Evolutionary conservation across 2,113 vertebrate species (phyloP).

Genomic region (Dendrocopos noguchii): DNA sequence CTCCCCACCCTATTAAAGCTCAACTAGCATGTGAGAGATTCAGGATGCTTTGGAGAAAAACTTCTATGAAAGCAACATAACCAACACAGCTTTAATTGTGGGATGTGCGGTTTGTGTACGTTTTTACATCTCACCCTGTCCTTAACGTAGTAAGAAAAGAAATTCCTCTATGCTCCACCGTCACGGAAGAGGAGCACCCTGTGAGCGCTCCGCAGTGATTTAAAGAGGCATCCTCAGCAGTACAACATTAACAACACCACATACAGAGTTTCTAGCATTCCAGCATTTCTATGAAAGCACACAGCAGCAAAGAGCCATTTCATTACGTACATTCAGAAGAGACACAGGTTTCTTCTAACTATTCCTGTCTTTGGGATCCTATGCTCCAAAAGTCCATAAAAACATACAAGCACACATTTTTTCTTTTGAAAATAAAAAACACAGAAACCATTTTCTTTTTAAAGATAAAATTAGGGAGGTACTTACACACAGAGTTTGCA

Average conservation of each 20-base stretch:
- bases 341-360: constrained; percentile 42
- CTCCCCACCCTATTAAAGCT: constrained; percentile 92
- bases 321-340: constrained; percentile 40
- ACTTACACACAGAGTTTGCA: constrained; percentile 80
- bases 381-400: constrained; percentile 39
- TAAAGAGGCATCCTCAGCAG: constrained; percentile 68
- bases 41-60: constrained; percentile 79
- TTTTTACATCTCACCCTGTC: constrained; percentile 75
- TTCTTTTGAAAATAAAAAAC: constrained; percentile 45
- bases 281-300: constrained; percentile 38
- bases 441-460: neutral
- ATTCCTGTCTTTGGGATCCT: constrained; percentile 1
- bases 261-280: constrained; percentile 5
- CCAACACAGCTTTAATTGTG: constrained; percentile 80
- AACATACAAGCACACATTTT: neutral
- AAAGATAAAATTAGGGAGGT: constrained; percentile 67
- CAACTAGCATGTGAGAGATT: constrained; percentile 90
- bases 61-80: constrained; percentile 78
- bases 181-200: constrained; percentile 36
- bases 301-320: constrained; percentile 46
- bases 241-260: constrained; percentile 64
- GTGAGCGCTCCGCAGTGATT: constrained; percentile 51
- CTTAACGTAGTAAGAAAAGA: constrained; percentile 55
- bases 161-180: constrained; percentile 58
- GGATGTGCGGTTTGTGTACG: constrained; percentile 61